Evolutionary conservation across 2,113 vertebrate species (phyloP), one percentile per base, ranked within the genome.

Genomic region (Ciconia maguari): DNA sequence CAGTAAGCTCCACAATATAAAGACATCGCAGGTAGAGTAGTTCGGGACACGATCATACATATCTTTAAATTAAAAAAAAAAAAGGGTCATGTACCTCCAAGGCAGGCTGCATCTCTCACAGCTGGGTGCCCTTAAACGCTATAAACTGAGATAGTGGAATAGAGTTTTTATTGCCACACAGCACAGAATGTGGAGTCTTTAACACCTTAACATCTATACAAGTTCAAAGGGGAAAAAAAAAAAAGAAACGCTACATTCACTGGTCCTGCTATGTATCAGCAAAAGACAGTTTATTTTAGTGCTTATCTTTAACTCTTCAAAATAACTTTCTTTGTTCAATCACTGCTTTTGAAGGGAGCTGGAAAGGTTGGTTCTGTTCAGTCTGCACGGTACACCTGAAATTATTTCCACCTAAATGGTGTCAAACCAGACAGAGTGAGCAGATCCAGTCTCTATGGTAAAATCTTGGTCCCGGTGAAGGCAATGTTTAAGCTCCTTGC

Each of bases 1-100:
- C 61, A 75, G 34, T 6, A 44, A 85, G 84, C 32, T 58, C 38
- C 54, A 62, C 34, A 51, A 66, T 16, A 16, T 18, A 66, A 80
- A 81, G 41, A 51, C 46, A 25, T 13, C 1, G 1, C 29, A 68
- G 52, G 54, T 19, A 71, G 36, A 83, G 38, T 19, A 61, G 11
- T 20, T 1, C 6, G 10, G 72, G 55, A 55, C 51, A 71, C 2
- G 1, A 42, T 44, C 13, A 19, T 4, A 26, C 2, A 4, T 21
- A 29, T 16, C 10, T 79, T 36, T 38, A 38, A 38, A 38, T 38
- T 38, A 9, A 57, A 83, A 52, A 27, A 48, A 29, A 27, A 36
- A 11, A 32, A 38, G 6, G 24, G 20, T 34, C 30, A 26, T 10
- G 13, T 19, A 27, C 48, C 26, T 75, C 48, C 54, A 71, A 61